Evolutionary conservation across 2,797 vertebrate genomes (phyloP), one percentile per base, ranked within the genome.

Genomic region (Pitangus sulphuratus): DNA sequence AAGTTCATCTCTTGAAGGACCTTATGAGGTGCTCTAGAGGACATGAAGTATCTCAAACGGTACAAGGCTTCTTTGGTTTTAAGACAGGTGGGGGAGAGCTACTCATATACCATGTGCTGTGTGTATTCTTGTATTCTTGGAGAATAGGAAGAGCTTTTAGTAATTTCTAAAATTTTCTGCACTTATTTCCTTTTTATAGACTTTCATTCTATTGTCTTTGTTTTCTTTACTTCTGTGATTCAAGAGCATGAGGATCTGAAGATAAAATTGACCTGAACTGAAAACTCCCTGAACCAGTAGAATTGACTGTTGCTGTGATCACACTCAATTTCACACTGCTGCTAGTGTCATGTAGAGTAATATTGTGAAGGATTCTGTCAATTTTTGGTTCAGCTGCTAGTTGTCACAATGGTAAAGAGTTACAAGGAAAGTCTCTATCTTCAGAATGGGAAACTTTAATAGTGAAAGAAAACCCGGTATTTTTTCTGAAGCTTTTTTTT

Each of bases 251-350:
- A 89, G 45, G 61, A 86, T 87, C 58, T 76, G 82, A 93, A 90
- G 78, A 35, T 66, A 76, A 86, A 90, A 79, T 53, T 85, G 91
- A 88, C 85, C 87, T 82, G 58, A 83, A 81, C 56, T 68, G 60
- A 74, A 92, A 92, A 92, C 31, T 86, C 47, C 31, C 66, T 72
- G 92, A 92, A 94, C 76, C 70, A 88, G 51, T 91, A 84, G 91
- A 92, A 94, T 89, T 95, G 91, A 30, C 31, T 79, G 62, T 42
- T 89, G 21, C 87, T 91, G 51, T 86, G 89, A 93, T 91, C 79
- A 93, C 87, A 93, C 84, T 94, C 91, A 94, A 90, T 95, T 96
- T 95, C 91, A 88, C 92, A 93, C 65, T 88, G 62, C 62, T 84
- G 72, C 87, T 84, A 65, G 87, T 82, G 95, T 90, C 69, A 39